These are phyloP conservation scores for Melanostoma scalare DNA, from an alignment of 2,888 invertebrate genomes.

Conservation along the genomic window DNA sequence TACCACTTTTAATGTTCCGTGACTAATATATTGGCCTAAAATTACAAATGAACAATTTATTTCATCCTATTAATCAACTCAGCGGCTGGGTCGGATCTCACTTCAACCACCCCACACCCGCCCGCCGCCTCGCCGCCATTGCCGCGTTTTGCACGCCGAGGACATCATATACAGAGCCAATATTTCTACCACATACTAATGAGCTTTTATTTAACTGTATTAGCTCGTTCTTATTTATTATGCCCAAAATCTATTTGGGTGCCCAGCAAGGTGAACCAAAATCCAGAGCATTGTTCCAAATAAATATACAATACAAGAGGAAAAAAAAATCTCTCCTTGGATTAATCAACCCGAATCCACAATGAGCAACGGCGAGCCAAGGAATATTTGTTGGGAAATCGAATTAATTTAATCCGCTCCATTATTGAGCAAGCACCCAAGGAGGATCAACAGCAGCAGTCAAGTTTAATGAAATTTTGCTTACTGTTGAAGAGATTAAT, in stretches of 20 bases:
- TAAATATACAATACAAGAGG: neutral
- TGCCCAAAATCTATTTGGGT: conserved; percentile 27
- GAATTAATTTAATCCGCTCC: conserved; percentile 47
- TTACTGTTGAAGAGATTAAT: conserved; percentile 56
- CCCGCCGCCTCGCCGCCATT: neutral
- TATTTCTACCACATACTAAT: conserved; percentile 31
- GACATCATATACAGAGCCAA: conserved; percentile 16
- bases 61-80: conserved; percentile 60
- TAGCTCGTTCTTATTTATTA: conserved; percentile 50
- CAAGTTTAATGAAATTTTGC: conserved; percentile 64
- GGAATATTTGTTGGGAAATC: conserved; percentile 28
- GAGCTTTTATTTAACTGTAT: conserved; percentile 60
- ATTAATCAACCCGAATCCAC: conserved; percentile 41
- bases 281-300: neutral
- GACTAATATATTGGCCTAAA: conserved; percentile 57
- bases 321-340: conserved; percentile 18
- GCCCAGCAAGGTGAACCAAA: neutral
- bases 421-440: conserved; percentile 29
- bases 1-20: conserved; percentile 35
- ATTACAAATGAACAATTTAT: conserved; percentile 65
- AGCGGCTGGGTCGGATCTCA: neutral
- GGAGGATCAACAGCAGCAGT: conserved; percentile 42
- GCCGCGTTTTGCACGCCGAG: no score
- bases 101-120: no score
- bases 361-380: neutral